Conservation (phyloP, 30 jellyfish, hydroid and myxozoan genomes). For the Turritopsis rubra region DNA sequence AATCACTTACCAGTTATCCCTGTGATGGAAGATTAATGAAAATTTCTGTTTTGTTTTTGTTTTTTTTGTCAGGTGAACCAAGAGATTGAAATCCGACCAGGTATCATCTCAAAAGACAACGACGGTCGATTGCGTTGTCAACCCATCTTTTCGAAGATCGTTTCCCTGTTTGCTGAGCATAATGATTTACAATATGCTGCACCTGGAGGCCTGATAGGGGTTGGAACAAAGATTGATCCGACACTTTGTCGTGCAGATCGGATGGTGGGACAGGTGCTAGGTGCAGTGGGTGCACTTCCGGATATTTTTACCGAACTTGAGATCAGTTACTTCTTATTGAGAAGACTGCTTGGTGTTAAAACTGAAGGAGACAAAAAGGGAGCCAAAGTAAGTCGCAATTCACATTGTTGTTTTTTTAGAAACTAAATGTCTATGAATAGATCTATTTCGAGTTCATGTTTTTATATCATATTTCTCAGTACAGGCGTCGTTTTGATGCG, state of each 20-base stretch:
- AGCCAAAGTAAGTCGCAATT: slow-evolving; percentile 60
- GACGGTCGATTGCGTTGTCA: slow-evolving; percentile 89
- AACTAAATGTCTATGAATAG: no score
- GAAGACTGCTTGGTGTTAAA: slow-evolving; percentile 94
- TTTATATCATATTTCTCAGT: no score
- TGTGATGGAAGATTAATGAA: no score
- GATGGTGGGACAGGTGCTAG: slow-evolving; percentile 99
- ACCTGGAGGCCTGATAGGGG: slow-evolving; percentile 99
- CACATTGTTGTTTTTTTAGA: background rate
- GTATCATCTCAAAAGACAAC: slow-evolving; percentile 90
- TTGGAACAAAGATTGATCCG: slow-evolving; percentile 97
- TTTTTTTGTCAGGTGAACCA: slow-evolving; percentile 95
- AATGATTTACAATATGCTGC: slow-evolving; percentile 96
- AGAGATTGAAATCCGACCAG: slow-evolving; percentile 98
- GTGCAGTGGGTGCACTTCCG: slow-evolving; percentile 99
- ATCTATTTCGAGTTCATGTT: no score
- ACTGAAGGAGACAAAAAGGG: slow-evolving; percentile 99
- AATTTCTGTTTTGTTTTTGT: no score
- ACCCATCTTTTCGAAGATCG: slow-evolving; percentile 91
- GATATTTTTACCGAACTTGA: slow-evolving; percentile 95
- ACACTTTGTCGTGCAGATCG: slow-evolving; percentile 99
- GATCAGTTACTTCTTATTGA: slow-evolving; percentile 67
- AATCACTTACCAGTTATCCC: no score
- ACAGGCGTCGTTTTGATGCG: no score
- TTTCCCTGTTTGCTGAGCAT: slow-evolving; percentile 97